These are phyloP conservation scores for Eudyptes chrysolophus DNA, from an alignment of 2,113 vertebrate species.

Conservation along the genomic window DNA sequence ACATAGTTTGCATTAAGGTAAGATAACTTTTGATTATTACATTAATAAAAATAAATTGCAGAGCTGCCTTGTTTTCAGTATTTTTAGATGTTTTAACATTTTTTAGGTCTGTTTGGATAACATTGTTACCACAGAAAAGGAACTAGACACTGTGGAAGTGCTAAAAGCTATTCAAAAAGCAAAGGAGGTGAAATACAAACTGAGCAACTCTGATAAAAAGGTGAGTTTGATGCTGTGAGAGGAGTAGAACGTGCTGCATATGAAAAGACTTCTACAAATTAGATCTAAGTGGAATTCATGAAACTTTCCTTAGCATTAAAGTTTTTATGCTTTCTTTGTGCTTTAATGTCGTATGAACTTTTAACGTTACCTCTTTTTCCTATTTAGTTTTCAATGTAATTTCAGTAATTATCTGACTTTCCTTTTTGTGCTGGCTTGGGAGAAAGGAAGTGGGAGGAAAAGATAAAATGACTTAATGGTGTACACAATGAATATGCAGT, in stretches of 20 bases:
- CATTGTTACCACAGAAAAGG: constrained; percentile 87
- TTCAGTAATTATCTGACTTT: neutral
- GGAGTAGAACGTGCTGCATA: neutral
- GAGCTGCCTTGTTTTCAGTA: neutral
- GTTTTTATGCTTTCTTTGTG: neutral
- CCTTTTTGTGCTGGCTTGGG: neutral
- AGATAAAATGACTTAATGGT: neutral
- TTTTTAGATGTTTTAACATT: neutral
- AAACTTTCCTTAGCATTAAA: neutral
- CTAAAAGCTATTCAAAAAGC: constrained; percentile 98
- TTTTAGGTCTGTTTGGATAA: constrained; percentile 90
- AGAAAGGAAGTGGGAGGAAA: constrained; percentile 1
- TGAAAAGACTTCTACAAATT: neutral
- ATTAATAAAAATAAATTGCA: neutral
- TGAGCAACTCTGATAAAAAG: constrained; percentile 88
- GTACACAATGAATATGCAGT: neutral
- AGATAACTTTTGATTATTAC: neutral
- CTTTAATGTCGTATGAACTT: neutral
- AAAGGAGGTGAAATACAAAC: constrained; percentile 90
- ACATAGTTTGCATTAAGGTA: neutral
- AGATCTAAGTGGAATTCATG: neutral
- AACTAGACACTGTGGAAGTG: constrained; percentile 96
- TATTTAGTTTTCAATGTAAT: neutral
- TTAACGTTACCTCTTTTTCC: neutral
- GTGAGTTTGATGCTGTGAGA: constrained; percentile 62